Evolutionary conservation across 2,113 vertebrate genomes (phyloP).

Genomic region (Chaetops frenatus): DNA sequence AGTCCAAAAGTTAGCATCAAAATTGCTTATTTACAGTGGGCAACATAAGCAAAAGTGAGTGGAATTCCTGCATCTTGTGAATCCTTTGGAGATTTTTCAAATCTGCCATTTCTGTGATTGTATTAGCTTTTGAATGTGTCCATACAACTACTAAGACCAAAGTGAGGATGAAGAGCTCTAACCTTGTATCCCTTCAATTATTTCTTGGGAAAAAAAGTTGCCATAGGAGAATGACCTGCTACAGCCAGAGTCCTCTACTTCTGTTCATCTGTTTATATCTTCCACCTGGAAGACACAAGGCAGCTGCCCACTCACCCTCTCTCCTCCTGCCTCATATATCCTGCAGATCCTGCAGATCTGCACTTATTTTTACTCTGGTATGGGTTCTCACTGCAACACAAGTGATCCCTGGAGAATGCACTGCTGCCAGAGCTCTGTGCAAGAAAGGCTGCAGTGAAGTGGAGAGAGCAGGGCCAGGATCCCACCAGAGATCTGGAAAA

Average conservation of each 20-base stretch:
- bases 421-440: not conserved
- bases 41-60: not conserved
- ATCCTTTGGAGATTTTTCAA: not conserved
- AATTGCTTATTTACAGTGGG: not conserved
- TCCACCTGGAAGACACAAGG: not conserved
- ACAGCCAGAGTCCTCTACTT: not conserved
- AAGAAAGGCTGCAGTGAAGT: not conserved
- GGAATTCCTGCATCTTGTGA: not conserved
- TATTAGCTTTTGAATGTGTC: not conserved
- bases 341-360: not conserved
- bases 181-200: not conserved
- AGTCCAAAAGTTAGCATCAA: not conserved
- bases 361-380: accelerated
- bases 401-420: not conserved
- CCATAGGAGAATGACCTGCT: not conserved
- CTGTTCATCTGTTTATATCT: not conserved
- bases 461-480: not conserved
- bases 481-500: not conserved
- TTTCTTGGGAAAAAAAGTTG: not conserved
- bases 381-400: accelerated
- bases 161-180: not conserved
- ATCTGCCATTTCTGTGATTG: not conserved
- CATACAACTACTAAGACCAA: not conserved
- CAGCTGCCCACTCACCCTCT: not conserved
- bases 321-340: not conserved